phyloP scores from a whole-genome alignment of 1,140 invertebrate species.

The Ooceraea biroi region DNA sequence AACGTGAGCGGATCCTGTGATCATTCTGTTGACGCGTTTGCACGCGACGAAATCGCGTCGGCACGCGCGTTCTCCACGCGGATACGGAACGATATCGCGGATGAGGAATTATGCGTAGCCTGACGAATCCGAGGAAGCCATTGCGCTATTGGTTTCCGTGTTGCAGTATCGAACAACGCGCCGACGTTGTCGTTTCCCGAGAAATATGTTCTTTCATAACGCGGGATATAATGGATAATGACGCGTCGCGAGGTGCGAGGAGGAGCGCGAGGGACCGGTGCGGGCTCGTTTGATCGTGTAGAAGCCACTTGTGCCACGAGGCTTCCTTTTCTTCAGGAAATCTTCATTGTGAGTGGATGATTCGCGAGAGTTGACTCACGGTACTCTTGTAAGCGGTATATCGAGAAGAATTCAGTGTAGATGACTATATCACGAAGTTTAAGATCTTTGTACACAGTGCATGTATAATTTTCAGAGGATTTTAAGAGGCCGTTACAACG shows the following conservation, averaged over 20 bases:
- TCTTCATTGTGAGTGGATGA: neutral
- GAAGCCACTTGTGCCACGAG: neutral
- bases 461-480: too few species aligned
- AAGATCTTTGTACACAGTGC: too few species aligned
- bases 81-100: too few species aligned
- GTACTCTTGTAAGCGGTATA: neutral
- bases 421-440: neutral
- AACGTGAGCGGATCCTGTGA: conserved; percentile 9
- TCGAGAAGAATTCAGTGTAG: neutral
- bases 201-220: conserved; percentile 7
- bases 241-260: neutral
- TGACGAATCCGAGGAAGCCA: conserved; percentile 36
- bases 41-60: neutral
- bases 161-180: conserved; percentile 38
- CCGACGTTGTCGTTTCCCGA: neutral
- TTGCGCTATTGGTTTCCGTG: conserved; percentile 40
- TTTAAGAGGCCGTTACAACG: too few species aligned
- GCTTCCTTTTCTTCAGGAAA: neutral
- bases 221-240: conserved; percentile 42
- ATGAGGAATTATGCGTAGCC: conserved; percentile 19
- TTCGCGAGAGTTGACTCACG: neutral
- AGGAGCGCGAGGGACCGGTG: neutral
- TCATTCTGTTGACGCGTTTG: neutral
- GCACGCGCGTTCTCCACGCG: conserved; percentile 5
- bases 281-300: neutral